Evolutionary conservation across 2,797 vertebrate genomes (phyloP), one percentile per base, ranked within the genome.

Genomic region (Notolepis coatsorum): DNA sequence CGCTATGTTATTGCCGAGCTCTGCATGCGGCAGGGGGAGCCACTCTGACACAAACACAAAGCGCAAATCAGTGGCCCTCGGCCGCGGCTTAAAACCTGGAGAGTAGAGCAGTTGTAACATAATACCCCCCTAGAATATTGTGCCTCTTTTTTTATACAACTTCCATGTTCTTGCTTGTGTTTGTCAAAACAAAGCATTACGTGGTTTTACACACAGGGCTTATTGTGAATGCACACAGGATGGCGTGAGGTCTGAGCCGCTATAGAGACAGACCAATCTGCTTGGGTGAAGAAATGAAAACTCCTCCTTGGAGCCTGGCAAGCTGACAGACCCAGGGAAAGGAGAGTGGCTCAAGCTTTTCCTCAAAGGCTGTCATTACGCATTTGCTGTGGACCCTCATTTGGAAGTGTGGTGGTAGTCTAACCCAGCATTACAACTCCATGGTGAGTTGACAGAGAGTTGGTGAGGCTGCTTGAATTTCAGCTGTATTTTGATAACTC

Each of bases 11-110:
- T 54, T 58, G n/a, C n/a, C n/a, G n/a, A n/a, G n/a, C 31, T 9
- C 8, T 25, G 20, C 25, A 50, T 82, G 77, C 91, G 88, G 90
- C 88, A 93, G 93, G 88, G 92, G 92, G 90, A 89, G 91, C 91
- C 83, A 86, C 82, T 43, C 88, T 88, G 81, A 78, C 80, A 57
- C 68, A 84, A 72, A 68, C 75, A 23, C 21, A 46, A 12, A 2
- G 15, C n/a, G n/a, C n/a, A n/a, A n/a, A n/a, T n/a, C n/a, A n/a
- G n/a, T n/a, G n/a, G n/a, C n/a, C n/a, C n/a, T n/a, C n/a, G n/a
- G n/a, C n/a, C n/a, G n/a, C n/a, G n/a, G 60, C 64, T 43, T 61
- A 17, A 23, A 12, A 52, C 20, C 56, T 31, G 73, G 30, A 28
- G 71, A 49, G 55, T 13, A 2, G 18, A 49, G 56, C 59, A 47